Conservation (phyloP, 2,113 vertebrate species). For the Chaenogobius annularis region DNA sequence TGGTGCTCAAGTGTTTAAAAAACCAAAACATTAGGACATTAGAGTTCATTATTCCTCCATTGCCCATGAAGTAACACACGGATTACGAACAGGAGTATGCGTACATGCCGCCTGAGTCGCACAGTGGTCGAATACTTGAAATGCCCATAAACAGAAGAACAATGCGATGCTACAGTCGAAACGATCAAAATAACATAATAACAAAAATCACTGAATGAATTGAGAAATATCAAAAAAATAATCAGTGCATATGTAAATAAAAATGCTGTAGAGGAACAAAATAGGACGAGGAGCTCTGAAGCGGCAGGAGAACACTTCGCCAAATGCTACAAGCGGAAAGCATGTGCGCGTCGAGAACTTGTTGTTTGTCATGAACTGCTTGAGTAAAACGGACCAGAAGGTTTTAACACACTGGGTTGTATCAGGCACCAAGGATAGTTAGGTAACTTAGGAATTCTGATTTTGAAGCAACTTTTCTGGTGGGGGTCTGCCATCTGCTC, state of each 20-base stretch:
- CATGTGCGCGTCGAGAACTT: constrained; percentile 32
- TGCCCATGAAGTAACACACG: constrained; percentile 45
- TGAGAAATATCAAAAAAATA: constrained; percentile 39
- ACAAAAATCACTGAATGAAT: constrained; percentile 33
- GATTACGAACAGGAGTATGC: constrained; percentile 62
- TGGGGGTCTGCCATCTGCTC: background rate
- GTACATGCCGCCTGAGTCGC: constrained; percentile 39
- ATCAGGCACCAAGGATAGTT: background rate
- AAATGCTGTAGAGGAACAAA: constrained; percentile 23
- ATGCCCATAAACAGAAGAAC: constrained; percentile 55
- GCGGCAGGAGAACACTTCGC: constrained; percentile 41
- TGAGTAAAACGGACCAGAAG: background rate
- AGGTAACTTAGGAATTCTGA: background rate
- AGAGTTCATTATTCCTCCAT: constrained; percentile 34
- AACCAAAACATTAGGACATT: constrained; percentile 1
- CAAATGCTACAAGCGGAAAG: constrained; percentile 40
- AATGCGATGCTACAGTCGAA: constrained; percentile 34
- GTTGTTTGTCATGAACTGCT: background rate
- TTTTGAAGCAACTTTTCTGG: background rate
- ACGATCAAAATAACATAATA: constrained; percentile 30
- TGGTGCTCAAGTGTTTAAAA: constrained; percentile 33
- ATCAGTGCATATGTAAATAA: constrained; percentile 53
- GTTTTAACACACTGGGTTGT: background rate
- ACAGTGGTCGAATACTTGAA: constrained; percentile 34
- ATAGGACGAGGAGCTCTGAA: constrained; percentile 49